These are phyloP conservation scores for Bhutanitis thaidina DNA, from an alignment of 2,888 invertebrate genomes.

Conservation along the genomic window DNA sequence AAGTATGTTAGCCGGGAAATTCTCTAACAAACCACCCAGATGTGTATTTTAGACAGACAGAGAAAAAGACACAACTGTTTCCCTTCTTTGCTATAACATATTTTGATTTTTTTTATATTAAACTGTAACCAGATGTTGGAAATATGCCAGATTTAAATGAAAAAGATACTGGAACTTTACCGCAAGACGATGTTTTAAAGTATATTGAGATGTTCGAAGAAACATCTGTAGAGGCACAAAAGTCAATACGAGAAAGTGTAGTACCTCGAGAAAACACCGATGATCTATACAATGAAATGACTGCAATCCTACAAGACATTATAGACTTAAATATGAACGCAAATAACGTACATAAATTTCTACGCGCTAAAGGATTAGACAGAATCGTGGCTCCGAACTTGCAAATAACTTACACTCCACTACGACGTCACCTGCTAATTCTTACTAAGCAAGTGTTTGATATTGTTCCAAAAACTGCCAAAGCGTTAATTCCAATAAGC, in stretches of 20 bases:
- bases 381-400: conserved; percentile 42
- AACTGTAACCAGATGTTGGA: too few species aligned
- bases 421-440: conserved; percentile 40
- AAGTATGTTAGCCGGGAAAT: too few species aligned
- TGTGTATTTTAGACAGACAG: too few species aligned
- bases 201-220: conserved; percentile 35
- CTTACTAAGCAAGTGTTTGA: conserved; percentile 47
- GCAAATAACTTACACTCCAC: conserved; percentile 27
- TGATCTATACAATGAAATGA: conserved; percentile 35
- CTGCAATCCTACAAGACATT: conserved; percentile 34
- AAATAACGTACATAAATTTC: conserved; percentile 42
- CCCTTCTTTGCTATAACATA: too few species aligned
- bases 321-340: conserved; percentile 35
- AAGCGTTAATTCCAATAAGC: conserved; percentile 38
- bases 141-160: background rate
- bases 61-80: too few species aligned
- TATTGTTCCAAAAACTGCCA: conserved; percentile 41
- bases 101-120: too few species aligned
- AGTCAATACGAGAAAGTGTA: conserved; percentile 24
- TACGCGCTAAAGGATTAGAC: conserved; percentile 49
- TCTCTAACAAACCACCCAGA: too few species aligned
- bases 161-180: background rate
- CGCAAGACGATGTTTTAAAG: conserved; percentile 27
- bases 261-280: conserved; percentile 33
- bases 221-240: conserved; percentile 25